phyloP scores from a whole-genome alignment of 2,113 vertebrate species.

The Calonectris borealis region DNA sequence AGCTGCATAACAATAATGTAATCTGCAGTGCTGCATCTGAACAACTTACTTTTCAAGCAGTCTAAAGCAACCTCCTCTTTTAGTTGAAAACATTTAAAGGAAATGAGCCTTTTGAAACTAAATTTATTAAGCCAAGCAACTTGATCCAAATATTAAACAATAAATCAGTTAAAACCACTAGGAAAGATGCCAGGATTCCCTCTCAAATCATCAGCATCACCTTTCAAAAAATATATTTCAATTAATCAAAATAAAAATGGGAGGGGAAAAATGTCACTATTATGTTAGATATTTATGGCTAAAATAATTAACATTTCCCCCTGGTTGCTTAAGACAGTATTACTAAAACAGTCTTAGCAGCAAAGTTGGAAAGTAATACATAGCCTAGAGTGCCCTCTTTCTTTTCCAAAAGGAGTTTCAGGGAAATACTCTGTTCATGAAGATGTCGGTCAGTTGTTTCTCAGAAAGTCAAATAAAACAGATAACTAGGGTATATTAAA shows the following conservation, averaged over 20 bases:
- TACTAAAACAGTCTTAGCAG: not conserved
- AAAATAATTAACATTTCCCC: constrained; percentile 36
- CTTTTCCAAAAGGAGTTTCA: constrained; percentile 51
- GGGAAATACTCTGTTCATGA: not conserved
- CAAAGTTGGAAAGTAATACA: not conserved
- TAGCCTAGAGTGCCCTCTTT: constrained; percentile 72
- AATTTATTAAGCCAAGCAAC: not conserved
- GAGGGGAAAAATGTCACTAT: not conserved
- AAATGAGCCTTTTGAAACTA: not conserved
- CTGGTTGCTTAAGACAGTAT: not conserved
- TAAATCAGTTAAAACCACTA: constrained; percentile 38
- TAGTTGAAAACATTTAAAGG: not conserved
- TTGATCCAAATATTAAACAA: constrained; percentile 22
- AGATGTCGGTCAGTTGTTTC: not conserved
- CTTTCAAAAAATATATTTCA: constrained; percentile 26
- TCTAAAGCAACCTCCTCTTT: not conserved
- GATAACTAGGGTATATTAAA: not conserved
- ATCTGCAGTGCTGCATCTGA: not conserved
- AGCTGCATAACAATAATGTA: not conserved
- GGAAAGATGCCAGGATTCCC: not conserved
- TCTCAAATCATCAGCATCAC: not conserved
- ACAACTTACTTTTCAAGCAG: not conserved
- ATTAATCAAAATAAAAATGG: constrained; percentile 6
- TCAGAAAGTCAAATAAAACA: not conserved
- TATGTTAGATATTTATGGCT: constrained; percentile 30